Evolutionary conservation across 1,140 invertebrate genomes (phyloP), one percentile per base, ranked within the genome.

Genomic region (Pachyrhynchus sulphureomaculatus): DNA sequence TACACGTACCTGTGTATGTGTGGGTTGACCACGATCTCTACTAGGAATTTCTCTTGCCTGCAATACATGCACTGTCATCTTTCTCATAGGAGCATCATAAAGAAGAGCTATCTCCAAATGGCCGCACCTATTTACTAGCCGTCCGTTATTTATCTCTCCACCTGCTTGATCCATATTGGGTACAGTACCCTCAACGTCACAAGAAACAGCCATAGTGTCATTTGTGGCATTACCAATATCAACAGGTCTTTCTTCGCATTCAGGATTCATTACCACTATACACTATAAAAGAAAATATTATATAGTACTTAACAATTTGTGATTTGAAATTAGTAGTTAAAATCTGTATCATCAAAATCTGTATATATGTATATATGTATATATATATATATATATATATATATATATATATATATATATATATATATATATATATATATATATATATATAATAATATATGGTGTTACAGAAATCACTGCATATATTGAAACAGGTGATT

Each of bases 51-150:
- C 84, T 18, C 88, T 82, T 0, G 91, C 93, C 79, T 95, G 92
- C 59, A 96, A 81, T 6, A 97, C 87, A 67, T 93, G 91, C 9
- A 89, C 87, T 18, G 90, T 92, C 90, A 97, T 93, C 76, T 90
- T 93, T 13, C 88, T 83, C 77, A 92, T 89, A 4, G 90, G 88
- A 3, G 91, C 88, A 73, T 96, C 92, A 74, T 95, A 96, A 10
- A 90, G 79, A 71, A 96, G 86, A 9, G 91, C 91, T 23, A 95
- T 86, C 75, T 96, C 92, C 45, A 97, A 78, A 55, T 84, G 84
- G 6, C 89, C 90, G 72, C 89, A 87, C 68, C 85, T 84, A 53
- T 73, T 80, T 20, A 49, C 33, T 8, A 37, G 17, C 10, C 52
- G 13, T 2, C 9, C 45, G 9, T 12, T 55, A 15, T 15, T 34